Evolutionary conservation across 1,140 invertebrate genomes (phyloP).

Genomic region (Monochamus saltuarius): DNA sequence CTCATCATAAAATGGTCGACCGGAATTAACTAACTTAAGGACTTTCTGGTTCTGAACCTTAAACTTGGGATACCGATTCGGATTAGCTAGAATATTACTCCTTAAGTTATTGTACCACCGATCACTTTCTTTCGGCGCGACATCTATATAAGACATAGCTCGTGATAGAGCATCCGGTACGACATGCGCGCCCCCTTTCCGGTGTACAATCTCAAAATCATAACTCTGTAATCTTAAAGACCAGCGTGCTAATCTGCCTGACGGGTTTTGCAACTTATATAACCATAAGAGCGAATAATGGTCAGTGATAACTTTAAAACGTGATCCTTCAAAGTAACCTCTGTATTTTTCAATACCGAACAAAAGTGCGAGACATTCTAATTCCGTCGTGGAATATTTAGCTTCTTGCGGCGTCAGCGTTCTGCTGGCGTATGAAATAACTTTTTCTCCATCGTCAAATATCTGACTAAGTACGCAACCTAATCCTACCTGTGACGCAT

Average conservation of each 20-base stretch:
- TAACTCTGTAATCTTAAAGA: conserved; percentile 48
- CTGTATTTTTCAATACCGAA: conserved; percentile 50
- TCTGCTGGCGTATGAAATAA: conserved; percentile 51
- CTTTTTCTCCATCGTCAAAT: conserved; percentile 31
- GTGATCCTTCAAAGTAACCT: conserved; percentile 49
- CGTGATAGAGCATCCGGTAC: conserved; percentile 36
- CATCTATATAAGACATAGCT: no score
- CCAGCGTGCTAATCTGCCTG: conserved; percentile 51
- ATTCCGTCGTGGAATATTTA: conserved; percentile 53
- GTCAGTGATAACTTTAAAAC: conserved; percentile 55
- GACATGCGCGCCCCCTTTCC: conserved; percentile 42
- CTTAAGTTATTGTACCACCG: no score
- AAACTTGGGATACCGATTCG: no score
- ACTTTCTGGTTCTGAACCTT: no score
- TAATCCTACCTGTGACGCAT: conserved; percentile 38
- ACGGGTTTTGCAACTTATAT: conserved; percentile 47
- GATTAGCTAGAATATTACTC: no score
- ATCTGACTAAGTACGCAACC: conserved; percentile 42
- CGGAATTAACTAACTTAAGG: no score
- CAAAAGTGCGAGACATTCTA: conserved; percentile 54
- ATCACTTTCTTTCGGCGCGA: no score
- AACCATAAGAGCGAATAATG: conserved; percentile 51
- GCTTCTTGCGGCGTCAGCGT: conserved; percentile 45
- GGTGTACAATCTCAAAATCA: conserved; percentile 48
- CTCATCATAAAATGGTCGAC: no score